Conservation (phyloP, 2,797 vertebrate genomes). For the Clarias platycephalus region DNA sequence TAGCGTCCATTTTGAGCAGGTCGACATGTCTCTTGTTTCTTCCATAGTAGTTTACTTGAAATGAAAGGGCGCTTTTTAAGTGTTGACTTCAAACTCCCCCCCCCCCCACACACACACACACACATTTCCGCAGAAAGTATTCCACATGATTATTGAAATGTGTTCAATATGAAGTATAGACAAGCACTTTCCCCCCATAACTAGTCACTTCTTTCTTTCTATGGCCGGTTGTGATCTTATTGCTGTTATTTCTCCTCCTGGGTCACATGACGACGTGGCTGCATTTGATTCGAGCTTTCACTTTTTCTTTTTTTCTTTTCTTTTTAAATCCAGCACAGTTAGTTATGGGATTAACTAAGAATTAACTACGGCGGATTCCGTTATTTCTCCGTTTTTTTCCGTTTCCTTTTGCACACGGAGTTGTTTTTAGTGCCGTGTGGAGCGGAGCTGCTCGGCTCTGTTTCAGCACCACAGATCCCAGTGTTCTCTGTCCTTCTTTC, state of each 20-base stretch:
- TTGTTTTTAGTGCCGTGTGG: background rate
- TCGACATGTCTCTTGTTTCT: conserved; percentile 92
- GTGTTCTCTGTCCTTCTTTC: conserved; percentile 22
- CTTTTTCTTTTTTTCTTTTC: conserved; percentile 55
- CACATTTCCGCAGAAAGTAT: conserved; percentile 32
- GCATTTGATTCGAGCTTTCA: conserved; percentile 80
- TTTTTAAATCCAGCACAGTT: conserved; percentile 23
- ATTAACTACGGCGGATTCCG: background rate
- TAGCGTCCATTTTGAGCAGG: conserved; percentile 96
- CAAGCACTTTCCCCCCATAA: conserved; percentile 36
- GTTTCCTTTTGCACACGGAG: background rate
- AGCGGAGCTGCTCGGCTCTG: conserved; percentile 51
- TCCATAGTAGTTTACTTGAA: conserved; percentile 46
- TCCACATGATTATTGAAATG: background rate
- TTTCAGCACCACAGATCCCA: conserved; percentile 82
- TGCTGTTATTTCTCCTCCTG: conserved; percentile 67
- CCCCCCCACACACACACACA: too few relatives aligned
- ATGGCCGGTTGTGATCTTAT: conserved; percentile 53
- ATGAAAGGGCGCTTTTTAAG: conserved; percentile 57
- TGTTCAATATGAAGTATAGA: conserved; percentile 1
- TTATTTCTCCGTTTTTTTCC: too few relatives aligned
- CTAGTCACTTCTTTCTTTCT: conserved; percentile 71
- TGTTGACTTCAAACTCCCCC: conserved; percentile 40
- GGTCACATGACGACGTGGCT: conserved; percentile 77
- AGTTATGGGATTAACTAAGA: conserved; percentile 53